Evolutionary conservation across 2,888 invertebrate genomes (phyloP).

Genomic region (Petrophora chlorosata): DNA sequence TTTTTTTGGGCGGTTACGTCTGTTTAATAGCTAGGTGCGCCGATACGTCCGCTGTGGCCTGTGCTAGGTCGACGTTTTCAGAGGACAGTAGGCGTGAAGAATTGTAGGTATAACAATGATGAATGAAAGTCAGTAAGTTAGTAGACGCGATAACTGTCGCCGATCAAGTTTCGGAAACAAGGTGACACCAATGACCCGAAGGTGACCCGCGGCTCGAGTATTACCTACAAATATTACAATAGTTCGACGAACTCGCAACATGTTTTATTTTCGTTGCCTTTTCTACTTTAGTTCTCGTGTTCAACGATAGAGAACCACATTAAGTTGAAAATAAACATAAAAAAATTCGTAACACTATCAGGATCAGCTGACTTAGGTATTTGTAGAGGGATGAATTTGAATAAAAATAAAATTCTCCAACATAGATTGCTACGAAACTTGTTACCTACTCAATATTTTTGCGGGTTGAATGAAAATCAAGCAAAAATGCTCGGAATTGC

Average conservation of each 20-base stretch:
- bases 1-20: conserved; percentile 5
- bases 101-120: conserved; percentile 52
- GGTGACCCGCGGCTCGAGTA: conserved; percentile 66
- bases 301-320: conserved; percentile 28
- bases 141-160: conserved; percentile 66
- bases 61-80: conserved; percentile 28
- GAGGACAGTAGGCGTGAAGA: conserved; percentile 27
- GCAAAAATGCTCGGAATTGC: conserved; percentile 45
- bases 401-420: conserved; percentile 34
- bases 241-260: conserved; percentile 66
- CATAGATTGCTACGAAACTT: conserved; percentile 33
- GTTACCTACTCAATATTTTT: conserved; percentile 43
- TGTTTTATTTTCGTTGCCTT: conserved; percentile 47
- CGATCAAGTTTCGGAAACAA: conserved; percentile 77
- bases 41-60: background rate
- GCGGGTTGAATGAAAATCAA: conserved; percentile 37
- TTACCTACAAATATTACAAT: too few species aligned
- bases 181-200: conserved; percentile 77
- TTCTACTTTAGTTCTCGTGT: conserved; percentile 40
- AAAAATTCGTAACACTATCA: conserved; percentile 13
- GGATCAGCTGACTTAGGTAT: conserved; percentile 8
- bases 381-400: conserved; percentile 21
- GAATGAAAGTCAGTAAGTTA: conserved; percentile 63
- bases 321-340: conserved; percentile 1
- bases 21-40: background rate